Percentiles rank a stretch among this genome's conserved stretches.
Conservation (phyloP, 2,797 vertebrate genomes). For the Cirrhinus mrigala region DNA sequence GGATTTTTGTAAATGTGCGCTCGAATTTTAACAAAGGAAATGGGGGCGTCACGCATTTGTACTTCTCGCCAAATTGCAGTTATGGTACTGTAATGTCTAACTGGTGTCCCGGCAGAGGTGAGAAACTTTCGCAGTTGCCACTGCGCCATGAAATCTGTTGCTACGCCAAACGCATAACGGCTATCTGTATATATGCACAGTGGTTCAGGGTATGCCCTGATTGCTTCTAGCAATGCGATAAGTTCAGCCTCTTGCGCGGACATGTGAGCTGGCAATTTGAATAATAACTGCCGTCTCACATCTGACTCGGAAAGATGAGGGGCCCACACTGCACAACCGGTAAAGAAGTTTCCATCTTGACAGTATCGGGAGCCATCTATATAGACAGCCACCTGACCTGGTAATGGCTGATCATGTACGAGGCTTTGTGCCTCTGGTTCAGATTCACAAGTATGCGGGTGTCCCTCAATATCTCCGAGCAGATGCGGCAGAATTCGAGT, state of each 20-base stretch:
- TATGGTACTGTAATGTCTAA: constrained; percentile 2
- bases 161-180: not conserved
- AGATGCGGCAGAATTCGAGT: not conserved
- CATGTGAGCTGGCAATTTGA: not conserved
- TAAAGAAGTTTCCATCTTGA: not conserved
- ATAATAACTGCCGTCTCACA: not conserved
- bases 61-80: not conserved
- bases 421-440: not conserved
- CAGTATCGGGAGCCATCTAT: constrained; percentile 24
- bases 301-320: not conserved
- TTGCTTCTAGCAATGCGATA: not conserved
- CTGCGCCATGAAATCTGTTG: not conserved
- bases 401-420: not conserved
- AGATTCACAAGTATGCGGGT: not conserved
- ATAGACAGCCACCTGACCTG: not conserved
- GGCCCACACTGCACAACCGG: constrained; percentile 3
- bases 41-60: not conserved
- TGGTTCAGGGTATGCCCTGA: not conserved
- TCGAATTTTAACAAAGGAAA: not conserved
- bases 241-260: constrained; percentile 3
- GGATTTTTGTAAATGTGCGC: not conserved
- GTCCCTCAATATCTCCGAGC: not conserved
- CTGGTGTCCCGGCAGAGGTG: not conserved
- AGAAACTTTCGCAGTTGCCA: constrained; percentile 17
- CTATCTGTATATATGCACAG: not conserved